phyloP scores from a whole-genome alignment of 2,888 invertebrate species.

The Coleophora deauratella region DNA sequence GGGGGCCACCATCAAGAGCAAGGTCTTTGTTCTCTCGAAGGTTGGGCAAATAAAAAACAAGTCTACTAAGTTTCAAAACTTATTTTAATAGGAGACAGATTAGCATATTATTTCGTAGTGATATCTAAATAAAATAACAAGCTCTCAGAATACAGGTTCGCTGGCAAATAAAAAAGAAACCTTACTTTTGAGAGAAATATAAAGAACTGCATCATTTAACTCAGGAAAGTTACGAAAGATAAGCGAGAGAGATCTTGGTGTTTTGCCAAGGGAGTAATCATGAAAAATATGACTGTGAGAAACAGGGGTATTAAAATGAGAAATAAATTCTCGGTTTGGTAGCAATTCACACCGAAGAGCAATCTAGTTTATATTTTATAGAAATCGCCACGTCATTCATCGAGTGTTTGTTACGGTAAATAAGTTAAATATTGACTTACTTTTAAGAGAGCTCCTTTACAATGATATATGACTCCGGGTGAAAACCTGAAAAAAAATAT shows the following conservation, averaged over 20 bases:
- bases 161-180: no score
- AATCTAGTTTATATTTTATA: conserved; percentile 9
- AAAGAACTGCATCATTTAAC: conserved; percentile 32
- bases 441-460: conserved; percentile 54
- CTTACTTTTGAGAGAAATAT: conserved; percentile 17
- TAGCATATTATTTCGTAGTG: conserved; percentile 17
- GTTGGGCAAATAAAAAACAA: no score
- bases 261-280: conserved; percentile 64
- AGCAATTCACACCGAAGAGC: conserved; percentile 19
- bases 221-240: conserved; percentile 56
- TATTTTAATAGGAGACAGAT: conserved; percentile 25
- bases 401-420: no score
- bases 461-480: conserved; percentile 67
- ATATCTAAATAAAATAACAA: neutral
- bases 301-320: conserved; percentile 55
- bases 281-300: conserved; percentile 58
- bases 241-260: conserved; percentile 58
- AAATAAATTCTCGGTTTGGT: conserved; percentile 45
- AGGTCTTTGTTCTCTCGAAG: conserved; percentile 29
- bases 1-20: conserved; percentile 22
- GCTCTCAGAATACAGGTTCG: no score
- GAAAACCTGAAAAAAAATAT: conserved; percentile 58
- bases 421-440: conserved; percentile 33
- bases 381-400: conserved; percentile 12
- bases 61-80: no score